Percentiles rank a stretch among this genome's conserved stretches.
phyloP scores from a whole-genome alignment of 2,888 invertebrate species.

The Acheta domesticus region DNA sequence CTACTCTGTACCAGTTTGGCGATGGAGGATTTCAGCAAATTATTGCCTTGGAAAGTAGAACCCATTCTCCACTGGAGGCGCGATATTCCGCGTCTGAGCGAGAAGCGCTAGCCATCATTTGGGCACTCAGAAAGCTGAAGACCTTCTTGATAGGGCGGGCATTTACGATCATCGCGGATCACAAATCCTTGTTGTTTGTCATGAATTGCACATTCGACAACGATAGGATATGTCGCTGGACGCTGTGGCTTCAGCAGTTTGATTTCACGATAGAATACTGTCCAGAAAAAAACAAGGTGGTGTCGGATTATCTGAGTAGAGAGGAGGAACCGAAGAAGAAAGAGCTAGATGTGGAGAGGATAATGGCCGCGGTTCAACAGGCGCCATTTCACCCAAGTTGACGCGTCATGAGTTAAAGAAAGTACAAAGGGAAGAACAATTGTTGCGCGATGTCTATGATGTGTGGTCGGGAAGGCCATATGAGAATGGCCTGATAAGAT shows the following conservation, averaged over 20 bases:
- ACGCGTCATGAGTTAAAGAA: neutral
- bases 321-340: neutral
- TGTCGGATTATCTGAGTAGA: neutral
- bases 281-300: neutral
- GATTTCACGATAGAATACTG: neutral
- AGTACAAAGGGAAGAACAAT: neutral
- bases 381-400: neutral
- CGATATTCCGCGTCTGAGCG: neutral
- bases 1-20: neutral
- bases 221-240: neutral
- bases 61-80: neutral
- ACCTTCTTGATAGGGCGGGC: too few relatives aligned
- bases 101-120: neutral
- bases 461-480: too few relatives aligned
- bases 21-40: neutral
- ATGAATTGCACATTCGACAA: neutral
- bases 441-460: too few relatives aligned
- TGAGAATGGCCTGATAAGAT: neutral
- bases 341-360: neutral
- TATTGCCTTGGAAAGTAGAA: neutral
- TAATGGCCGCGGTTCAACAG: neutral
- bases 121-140: neutral
- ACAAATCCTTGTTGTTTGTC: neutral
- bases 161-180: neutral
- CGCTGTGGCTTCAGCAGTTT: neutral